Percentiles rank a stretch among this genome's conserved stretches.
Evolutionary conservation across 2,113 vertebrate genomes (phyloP).

Genomic region (Gadus chalcogrammus): DNA sequence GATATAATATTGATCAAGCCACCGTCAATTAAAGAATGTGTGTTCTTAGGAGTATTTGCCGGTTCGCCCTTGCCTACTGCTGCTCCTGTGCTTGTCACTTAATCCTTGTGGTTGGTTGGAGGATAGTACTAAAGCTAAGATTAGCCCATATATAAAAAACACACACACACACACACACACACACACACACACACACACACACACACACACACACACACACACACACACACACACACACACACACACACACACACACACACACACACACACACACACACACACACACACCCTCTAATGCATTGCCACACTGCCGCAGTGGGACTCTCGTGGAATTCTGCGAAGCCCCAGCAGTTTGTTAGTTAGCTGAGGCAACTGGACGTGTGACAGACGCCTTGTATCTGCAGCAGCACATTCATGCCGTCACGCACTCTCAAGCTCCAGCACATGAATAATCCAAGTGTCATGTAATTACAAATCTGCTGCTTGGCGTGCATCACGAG

Average conservation of each 20-base stretch:
- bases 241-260: too few relatives aligned
- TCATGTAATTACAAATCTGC: neutral
- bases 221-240: too few relatives aligned
- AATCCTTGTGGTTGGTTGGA: conserved; percentile 51
- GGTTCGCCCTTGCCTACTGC: neutral
- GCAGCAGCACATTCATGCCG: neutral
- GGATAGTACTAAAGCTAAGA: conserved; percentile 64
- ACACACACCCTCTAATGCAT: too few relatives aligned
- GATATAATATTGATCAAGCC: too few relatives aligned
- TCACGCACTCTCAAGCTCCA: neutral
- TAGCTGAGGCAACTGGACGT: neutral
- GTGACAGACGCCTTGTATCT: neutral
- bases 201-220: too few relatives aligned
- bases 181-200: too few relatives aligned
- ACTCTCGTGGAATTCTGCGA: too few relatives aligned
- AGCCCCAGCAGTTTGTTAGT: too few relatives aligned
- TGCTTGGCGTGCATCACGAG: neutral
- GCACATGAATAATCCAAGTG: too few relatives aligned
- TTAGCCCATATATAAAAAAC: conserved; percentile 62
- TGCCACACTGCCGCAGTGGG: too few relatives aligned
- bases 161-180: too few relatives aligned
- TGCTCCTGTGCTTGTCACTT: conserved; percentile 41
- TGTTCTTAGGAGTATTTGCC: neutral
- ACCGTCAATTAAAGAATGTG: neutral
- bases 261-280: too few relatives aligned